phyloP scores from a whole-genome alignment of 2,113 vertebrate genomes.

The Brachypodius melanocephalos region DNA sequence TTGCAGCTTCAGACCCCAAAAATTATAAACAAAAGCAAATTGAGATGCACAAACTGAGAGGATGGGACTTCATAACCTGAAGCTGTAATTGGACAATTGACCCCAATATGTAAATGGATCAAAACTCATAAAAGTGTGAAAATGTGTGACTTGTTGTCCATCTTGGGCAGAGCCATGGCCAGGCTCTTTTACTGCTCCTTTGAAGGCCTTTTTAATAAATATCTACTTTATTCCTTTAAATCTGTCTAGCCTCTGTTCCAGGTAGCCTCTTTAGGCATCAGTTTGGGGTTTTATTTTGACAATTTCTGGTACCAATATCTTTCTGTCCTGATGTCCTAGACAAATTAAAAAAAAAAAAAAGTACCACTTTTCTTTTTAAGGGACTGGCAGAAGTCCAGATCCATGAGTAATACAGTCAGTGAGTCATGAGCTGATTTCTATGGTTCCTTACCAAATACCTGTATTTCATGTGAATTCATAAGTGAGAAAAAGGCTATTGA shows the following conservation, averaged over 20 bases:
- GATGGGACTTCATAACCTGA: neutral
- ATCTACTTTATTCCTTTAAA: neutral
- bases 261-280: neutral
- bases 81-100: neutral
- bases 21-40: neutral
- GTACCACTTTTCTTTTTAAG: neutral
- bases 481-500: neutral
- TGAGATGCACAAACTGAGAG: neutral
- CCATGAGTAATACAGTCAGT: neutral
- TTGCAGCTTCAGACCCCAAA: neutral
- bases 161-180: neutral
- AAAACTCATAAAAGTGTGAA: neutral
- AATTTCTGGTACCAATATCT: neutral
- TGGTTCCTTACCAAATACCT: neutral
- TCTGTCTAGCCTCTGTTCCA: neutral
- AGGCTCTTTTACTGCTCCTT: neutral
- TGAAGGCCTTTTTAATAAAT: neutral
- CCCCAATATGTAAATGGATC: neutral
- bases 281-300: neutral
- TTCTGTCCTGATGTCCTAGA: neutral
- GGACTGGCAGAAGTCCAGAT: neutral
- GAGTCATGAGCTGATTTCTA: neutral
- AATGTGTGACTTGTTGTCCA: neutral
- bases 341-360: neutral
- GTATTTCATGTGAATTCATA: neutral